Percentiles rank a stretch among this genome's conserved stretches.
phyloP scores from a whole-genome alignment of 1,140 invertebrate genomes.

The Triops cancriformis region DNA sequence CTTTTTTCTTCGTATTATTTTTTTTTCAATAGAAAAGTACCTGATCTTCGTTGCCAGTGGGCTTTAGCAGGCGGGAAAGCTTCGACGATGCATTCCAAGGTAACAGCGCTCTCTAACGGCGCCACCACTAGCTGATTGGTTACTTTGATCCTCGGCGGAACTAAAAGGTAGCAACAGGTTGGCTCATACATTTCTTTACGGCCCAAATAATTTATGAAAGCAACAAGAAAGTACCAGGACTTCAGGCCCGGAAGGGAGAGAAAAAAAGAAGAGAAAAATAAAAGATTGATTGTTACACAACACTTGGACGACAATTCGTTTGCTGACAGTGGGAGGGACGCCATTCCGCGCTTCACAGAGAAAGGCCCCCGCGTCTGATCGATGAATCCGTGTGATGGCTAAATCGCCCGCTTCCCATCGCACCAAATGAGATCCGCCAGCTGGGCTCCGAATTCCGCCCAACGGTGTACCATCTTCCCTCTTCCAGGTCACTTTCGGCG shows the following conservation, averaged over 20 bases:
- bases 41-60: slow-evolving; percentile 53
- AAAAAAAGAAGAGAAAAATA: not conserved
- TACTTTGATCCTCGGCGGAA: slow-evolving; percentile 15
- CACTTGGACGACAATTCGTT: slow-evolving; percentile 69
- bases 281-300: slow-evolving; percentile 59
- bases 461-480: slow-evolving; percentile 62
- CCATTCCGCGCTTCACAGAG: slow-evolving; percentile 60
- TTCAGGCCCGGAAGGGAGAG: no score
- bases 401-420: not conserved
- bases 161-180: slow-evolving; percentile 6
- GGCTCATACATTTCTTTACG: not conserved
- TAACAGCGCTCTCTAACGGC: not conserved
- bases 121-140: slow-evolving; percentile 3
- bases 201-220: not conserved
- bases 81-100: slow-evolving; percentile 16
- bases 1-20: not conserved
- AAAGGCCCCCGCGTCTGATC: slow-evolving; percentile 83
- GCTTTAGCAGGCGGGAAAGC: slow-evolving; percentile 59
- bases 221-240: no score
- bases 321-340: slow-evolving; percentile 68
- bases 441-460: not conserved
- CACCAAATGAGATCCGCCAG: not conserved
- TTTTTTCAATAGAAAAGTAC: not conserved
- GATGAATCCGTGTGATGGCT: slow-evolving; percentile 50
- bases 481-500: slow-evolving; percentile 74